Evolutionary conservation across 2,888 invertebrate species (phyloP).

Genomic region (Eristalis arbustorum): DNA sequence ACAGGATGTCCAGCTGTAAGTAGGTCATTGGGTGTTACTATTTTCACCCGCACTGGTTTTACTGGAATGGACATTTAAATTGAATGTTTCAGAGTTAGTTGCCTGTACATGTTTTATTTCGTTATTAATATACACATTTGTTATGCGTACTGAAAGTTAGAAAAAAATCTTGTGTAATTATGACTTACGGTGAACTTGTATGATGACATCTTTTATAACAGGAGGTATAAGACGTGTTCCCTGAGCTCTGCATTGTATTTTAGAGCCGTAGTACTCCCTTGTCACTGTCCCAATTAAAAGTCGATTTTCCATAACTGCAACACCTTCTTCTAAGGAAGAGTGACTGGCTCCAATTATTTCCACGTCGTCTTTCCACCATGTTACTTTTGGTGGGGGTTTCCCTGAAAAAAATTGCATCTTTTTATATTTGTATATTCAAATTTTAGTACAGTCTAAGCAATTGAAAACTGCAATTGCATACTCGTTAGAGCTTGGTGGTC

Average conservation of each 20-base stretch:
- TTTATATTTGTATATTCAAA: too few species aligned
- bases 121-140: neutral
- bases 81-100: constrained; percentile 3
- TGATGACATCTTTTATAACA: constrained; percentile 86
- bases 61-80: constrained; percentile 81
- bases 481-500: too few species aligned
- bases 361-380: constrained; percentile 90
- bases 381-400: constrained; percentile 89
- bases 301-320: constrained; percentile 86
- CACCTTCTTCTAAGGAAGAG: constrained; percentile 83
- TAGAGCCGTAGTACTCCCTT: constrained; percentile 86
- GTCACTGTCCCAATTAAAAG: constrained; percentile 87
- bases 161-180: constrained; percentile 1
- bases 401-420: constrained; percentile 81
- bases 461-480: too few species aligned
- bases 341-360: constrained; percentile 88
- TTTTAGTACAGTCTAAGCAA: too few species aligned
- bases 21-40: constrained; percentile 86
- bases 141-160: neutral
- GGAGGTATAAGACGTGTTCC: constrained; percentile 87
- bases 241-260: constrained; percentile 89
- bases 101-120: neutral
- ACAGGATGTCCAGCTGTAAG: constrained; percentile 88
- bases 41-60: constrained; percentile 89
- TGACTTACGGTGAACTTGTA: constrained; percentile 86